Evolutionary conservation across 2,797 vertebrate genomes (phyloP), one percentile per base, ranked within the genome.

Genomic region (Amniataba percoides): DNA sequence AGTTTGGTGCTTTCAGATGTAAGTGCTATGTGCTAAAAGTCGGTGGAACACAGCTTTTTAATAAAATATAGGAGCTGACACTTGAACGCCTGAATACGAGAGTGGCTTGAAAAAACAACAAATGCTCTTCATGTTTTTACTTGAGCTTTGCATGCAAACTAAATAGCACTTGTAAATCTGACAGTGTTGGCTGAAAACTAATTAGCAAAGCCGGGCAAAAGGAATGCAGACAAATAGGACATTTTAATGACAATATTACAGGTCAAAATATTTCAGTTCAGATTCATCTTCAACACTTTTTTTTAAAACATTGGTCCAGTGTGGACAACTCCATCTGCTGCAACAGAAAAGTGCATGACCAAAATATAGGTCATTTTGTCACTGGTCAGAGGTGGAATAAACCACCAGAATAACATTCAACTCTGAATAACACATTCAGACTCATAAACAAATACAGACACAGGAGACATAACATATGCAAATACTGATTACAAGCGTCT

Each of bases 21-120:
- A 85, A 93, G 89, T 87, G 88, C 84, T 83, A 81, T 18, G 87
- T 84, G 87, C 81, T 87, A 85, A 88, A 91, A 88, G 88, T 93
- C 74, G 72, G 63, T n/a, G 14, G 79, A 85, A 90, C 87, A 72
- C 60, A 53, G 83, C 78, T 80, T 90, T 92, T 94, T 87, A 92
- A 93, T 91, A 92, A 93, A 92, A 93, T 87, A 92, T 93, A 81
- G 83, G 78, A 67, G 80, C 72, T 55, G 84, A 89, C 85, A 89
- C 83, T 91, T 78, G 66, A 86, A 66, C 25, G 61, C 70, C 79
- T 86, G 79, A 84, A 92, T 87, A 53, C 46, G 21, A 80, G 80
- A 90, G 87, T 78, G 76, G 81, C 55, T 55, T 69, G 55, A 43
- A 78, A 81, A 82, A 87, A 86, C 77, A 88, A 88, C 78, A 89